A percentile compares a stretch with the other conserved stretches of the same genome.
phyloP scores from a whole-genome alignment of 2,888 invertebrate genomes.

The Sepioteuthis lessoniana region DNA sequence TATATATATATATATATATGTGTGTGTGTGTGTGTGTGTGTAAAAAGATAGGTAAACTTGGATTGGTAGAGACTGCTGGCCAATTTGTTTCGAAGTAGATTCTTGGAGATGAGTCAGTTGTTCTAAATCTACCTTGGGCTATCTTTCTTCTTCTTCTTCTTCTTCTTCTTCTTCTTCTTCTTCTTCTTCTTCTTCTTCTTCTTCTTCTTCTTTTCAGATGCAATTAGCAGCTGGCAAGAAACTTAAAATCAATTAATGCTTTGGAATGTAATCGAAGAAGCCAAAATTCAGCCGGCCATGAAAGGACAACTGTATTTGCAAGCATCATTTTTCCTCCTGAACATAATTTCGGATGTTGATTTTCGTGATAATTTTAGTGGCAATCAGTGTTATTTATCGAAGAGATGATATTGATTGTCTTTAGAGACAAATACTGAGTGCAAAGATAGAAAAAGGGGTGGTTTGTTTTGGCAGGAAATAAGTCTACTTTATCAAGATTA shows the following conservation, averaged over 20 bases:
- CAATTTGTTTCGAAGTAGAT: background rate
- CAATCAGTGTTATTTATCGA: background rate
- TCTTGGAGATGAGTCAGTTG: background rate
- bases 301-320: background rate
- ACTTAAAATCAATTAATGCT: background rate
- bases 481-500: background rate
- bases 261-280: background rate
- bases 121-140: slow-evolving; percentile 2
- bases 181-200: no score
- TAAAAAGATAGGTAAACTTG: background rate
- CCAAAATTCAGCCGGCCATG: background rate
- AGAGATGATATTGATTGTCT: background rate
- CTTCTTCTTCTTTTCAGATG: background rate
- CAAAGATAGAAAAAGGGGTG: background rate
- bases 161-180: no score
- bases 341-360: background rate
- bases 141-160: background rate
- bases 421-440: background rate
- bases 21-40: no score
- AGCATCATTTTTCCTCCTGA: background rate
- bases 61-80: background rate
- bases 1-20: no score
- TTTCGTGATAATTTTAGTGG: background rate
- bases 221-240: slow-evolving; percentile 33
- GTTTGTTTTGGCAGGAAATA: background rate